Percentiles rank a stretch among this genome's conserved stretches.
Evolutionary conservation across 2,797 vertebrate species (phyloP).

Genomic region (Manis pentadactyla): DNA sequence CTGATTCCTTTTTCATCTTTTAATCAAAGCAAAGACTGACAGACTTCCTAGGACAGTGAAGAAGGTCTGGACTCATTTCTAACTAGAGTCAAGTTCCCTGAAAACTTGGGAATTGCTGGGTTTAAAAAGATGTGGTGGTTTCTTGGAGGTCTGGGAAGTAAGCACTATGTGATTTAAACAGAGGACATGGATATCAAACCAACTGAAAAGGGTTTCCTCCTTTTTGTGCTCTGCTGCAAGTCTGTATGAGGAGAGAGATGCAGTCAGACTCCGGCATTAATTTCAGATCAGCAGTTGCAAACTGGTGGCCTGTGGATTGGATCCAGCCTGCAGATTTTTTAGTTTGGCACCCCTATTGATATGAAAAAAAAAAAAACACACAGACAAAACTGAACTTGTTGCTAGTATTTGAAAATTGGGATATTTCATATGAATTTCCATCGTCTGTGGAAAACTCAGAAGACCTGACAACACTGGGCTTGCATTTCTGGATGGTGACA

Average conservation of each 20-base stretch:
- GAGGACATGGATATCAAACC: background rate
- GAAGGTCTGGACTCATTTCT: background rate
- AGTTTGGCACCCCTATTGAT: background rate
- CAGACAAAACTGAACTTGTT: background rate
- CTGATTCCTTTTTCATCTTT: background rate
- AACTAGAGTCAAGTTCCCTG: background rate
- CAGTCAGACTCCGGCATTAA: background rate
- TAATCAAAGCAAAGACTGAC: background rate
- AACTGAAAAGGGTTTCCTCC: background rate
- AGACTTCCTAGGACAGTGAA: background rate
- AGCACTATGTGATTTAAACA: background rate
- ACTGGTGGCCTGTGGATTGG: background rate
- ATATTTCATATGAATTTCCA: background rate
- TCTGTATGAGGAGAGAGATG: background rate
- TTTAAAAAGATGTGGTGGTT: conserved; percentile 42
- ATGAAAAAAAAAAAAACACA: background rate
- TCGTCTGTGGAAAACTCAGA: background rate
- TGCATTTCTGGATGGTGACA: background rate
- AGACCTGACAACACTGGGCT: background rate
- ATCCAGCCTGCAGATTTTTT: background rate
- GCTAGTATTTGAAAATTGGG: conserved; percentile 31
- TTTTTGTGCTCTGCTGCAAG: background rate
- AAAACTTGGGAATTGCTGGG: background rate
- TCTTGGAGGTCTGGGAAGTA: background rate
- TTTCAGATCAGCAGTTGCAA: background rate